A percentile compares a stretch with the other conserved stretches of the same genome.
Evolutionary conservation across 2,113 vertebrate species (phyloP).

Genomic region (Regulus satrapa): DNA sequence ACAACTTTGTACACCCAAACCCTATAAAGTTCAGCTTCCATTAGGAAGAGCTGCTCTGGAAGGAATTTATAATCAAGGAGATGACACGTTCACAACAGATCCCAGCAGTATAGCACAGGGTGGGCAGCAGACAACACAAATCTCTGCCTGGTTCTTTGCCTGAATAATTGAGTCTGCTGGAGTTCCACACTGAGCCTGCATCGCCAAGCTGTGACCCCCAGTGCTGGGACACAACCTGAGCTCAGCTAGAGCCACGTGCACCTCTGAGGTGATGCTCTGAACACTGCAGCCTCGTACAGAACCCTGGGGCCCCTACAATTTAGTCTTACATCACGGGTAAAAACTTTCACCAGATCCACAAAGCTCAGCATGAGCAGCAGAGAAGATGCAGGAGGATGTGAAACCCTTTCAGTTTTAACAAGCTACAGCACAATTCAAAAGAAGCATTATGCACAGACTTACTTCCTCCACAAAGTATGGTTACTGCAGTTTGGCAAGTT

Average conservation of each 20-base stretch:
- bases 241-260: rapidly evolving
- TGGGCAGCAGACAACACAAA: not conserved
- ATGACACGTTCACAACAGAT: not conserved
- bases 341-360: not conserved
- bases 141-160: not conserved
- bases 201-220: not conserved
- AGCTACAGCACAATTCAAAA: not conserved
- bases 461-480: not conserved
- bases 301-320: not conserved
- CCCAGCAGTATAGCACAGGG: not conserved
- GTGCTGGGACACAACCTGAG: not conserved
- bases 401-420: not conserved
- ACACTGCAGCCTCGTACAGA: not conserved
- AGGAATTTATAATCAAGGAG: not conserved
- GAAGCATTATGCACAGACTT: not conserved
- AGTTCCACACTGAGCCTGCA: not conserved
- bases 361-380: not conserved
- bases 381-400: not conserved
- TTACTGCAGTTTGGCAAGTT: not conserved
- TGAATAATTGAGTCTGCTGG: not conserved
- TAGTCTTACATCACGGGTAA: not conserved
- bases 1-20: not conserved
- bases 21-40: not conserved
- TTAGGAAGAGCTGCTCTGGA: not conserved
- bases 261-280: not conserved